A percentile compares a stretch with the other conserved stretches of the same genome.
These are phyloP conservation scores for Drosophila ficusphila DNA, from an alignment of 1,140 invertebrate species.

Conservation along the genomic window DNA sequence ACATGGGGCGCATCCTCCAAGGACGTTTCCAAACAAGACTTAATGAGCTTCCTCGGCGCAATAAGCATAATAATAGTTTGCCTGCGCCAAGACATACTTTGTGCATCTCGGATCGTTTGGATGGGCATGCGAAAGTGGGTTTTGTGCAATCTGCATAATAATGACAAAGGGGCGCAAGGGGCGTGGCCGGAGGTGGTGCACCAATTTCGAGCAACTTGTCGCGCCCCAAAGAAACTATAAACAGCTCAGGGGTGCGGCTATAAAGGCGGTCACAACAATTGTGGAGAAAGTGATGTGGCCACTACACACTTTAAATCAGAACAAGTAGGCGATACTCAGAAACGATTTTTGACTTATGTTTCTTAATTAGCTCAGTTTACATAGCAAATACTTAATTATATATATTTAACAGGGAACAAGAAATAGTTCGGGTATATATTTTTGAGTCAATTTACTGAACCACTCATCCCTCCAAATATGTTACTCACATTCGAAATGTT, in stretches of 20 bases:
- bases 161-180: constrained; percentile 33
- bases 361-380: no score
- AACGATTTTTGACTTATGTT: no score
- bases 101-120: constrained; percentile 30
- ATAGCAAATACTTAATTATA: no score
- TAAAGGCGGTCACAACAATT: neutral
- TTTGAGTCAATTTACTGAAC: neutral
- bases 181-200: constrained; percentile 4
- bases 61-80: constrained; percentile 72
- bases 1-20: constrained; percentile 19
- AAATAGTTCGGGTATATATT: no score
- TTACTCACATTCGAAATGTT: neutral
- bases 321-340: no score
- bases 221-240: constrained; percentile 34
- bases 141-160: constrained; percentile 77
- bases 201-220: constrained; percentile 55
- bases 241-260: constrained; percentile 1
- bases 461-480: neutral
- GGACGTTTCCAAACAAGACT: constrained; percentile 21
- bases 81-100: constrained; percentile 28
- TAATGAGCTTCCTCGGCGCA: constrained; percentile 58
- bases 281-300: neutral
- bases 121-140: constrained; percentile 50
- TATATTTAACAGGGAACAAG: no score
- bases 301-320: no score